A percentile compares a stretch with the other conserved stretches of the same genome.
These are phyloP conservation scores for Enteromius paludinosus DNA, from an alignment of 2,797 vertebrate genomes.

Conservation along the genomic window DNA sequence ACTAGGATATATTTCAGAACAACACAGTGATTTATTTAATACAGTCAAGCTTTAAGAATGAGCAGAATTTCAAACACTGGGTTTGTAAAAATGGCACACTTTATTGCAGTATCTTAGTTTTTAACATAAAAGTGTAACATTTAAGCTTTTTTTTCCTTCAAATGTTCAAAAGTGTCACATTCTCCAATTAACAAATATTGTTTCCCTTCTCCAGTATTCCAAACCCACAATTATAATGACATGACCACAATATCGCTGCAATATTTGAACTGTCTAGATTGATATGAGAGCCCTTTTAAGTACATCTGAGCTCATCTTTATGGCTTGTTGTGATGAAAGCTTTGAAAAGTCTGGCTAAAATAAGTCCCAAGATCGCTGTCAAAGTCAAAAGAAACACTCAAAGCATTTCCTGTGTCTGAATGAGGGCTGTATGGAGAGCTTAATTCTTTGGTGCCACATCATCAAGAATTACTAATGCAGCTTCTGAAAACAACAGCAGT, in stretches of 20 bases:
- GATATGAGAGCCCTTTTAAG: background rate
- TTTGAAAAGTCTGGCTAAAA: slow-evolving; percentile 15
- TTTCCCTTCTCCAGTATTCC: background rate
- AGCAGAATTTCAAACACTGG: slow-evolving; percentile 11
- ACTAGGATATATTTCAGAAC: background rate
- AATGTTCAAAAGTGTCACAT: background rate
- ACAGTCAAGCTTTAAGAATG: background rate
- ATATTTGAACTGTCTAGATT: background rate
- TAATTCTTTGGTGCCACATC: slow-evolving; percentile 43
- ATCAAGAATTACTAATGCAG: slow-evolving; percentile 45
- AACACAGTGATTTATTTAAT: slow-evolving; percentile 2
- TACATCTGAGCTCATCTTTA: slow-evolving; percentile 16
- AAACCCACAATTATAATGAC: background rate
- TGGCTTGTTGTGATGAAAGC: background rate
- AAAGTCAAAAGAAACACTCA: slow-evolving; percentile 20
- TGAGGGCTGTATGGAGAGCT: slow-evolving; percentile 16
- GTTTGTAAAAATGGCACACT: background rate
- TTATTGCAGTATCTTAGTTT: background rate
- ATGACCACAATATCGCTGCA: background rate
- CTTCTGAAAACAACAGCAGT: slow-evolving; percentile 31
- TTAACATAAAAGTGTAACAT: background rate
- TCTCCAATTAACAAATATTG: background rate
- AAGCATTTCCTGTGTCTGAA: slow-evolving; percentile 42
- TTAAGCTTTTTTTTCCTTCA: background rate
- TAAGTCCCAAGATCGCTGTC: slow-evolving; percentile 17